These are phyloP conservation scores for Zeugodacus cucurbitae DNA, from an alignment of 1,140 invertebrate genomes.

Conservation along the genomic window DNA sequence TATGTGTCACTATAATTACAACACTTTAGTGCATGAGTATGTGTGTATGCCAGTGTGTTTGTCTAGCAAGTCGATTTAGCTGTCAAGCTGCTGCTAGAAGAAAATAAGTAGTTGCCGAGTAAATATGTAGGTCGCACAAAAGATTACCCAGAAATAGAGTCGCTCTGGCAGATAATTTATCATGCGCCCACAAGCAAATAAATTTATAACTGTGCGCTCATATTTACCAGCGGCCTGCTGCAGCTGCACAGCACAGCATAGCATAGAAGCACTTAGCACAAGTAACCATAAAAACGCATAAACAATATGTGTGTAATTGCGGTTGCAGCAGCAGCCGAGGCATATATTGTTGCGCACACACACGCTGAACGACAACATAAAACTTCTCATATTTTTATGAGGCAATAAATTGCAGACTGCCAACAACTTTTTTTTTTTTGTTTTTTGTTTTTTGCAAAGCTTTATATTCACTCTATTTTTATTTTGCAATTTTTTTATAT, in stretches of 20 bases:
- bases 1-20: neutral
- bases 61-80: neutral
- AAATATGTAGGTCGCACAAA: neutral
- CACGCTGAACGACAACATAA: neutral
- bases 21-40: neutral
- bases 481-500: neutral
- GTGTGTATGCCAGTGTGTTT: neutral
- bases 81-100: neutral
- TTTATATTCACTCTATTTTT: neutral
- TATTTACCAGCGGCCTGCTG: neutral
- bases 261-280: neutral
- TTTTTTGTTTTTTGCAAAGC: neutral
- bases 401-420: slow-evolving; percentile 25
- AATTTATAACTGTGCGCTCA: neutral
- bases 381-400: slow-evolving; percentile 24
- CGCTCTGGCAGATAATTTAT: slow-evolving; percentile 1
- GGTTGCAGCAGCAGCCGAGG: neutral
- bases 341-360: neutral
- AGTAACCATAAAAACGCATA: neutral
- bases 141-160: slow-evolving; percentile 7
- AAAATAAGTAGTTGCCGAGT: neutral
- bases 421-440: neutral
- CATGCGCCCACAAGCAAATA: slow-evolving; percentile 32
- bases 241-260: neutral
- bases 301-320: slow-evolving; percentile 9